Base-by-base conservation (phyloP, 2,888 invertebrate species). In the Rotaria sp. region DNA sequence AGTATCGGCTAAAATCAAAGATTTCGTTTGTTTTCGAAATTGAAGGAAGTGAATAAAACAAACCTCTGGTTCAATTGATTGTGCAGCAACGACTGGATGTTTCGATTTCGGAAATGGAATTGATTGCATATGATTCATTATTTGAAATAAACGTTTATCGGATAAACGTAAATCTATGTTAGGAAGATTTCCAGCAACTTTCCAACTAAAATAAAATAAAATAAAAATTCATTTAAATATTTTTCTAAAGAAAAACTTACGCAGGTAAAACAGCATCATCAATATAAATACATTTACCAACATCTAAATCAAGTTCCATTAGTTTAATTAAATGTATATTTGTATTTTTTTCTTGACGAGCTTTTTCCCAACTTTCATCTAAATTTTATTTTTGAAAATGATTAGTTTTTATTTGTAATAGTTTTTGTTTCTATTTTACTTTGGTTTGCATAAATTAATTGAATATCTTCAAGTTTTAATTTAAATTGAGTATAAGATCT, bases 101-200 rank as follows among this genome's bases (percentile, higher is more conserved):
- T 80, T 80, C 21, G 89, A 87, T 87, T 90, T 90, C 15, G 92
- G 92, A 75, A 91, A 89, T 8, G 93, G 93, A 87, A 93, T 92
- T 88, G 92, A 92, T 85, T 91, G 89, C 21, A 90, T 90, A 45
- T 93, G 90, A 24, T 90, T 90, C 75, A 92, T 89, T 38, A 93
- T 89, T 88, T 92, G 91, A 59, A 92, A 89, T 57, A 93, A 89
- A 41, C 92, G 90, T 84, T 89, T 88, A 88, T 93, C 93, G 21
- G 93, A 92, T 86, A 93, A 89, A 84, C 89, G 90, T 13, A 93
- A 88, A 74, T 91, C 91, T n/a, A 93, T 88, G 86, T 91, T 89
- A 4, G 93, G 93, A 86, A 93, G 89, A 84, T 91, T 91, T 35
- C 93, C 94, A 86, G 92, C 92, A 1, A 98, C 91, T 91, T 95